Conservation (phyloP, 2,797 vertebrate genomes). For the Siniperca obscura region DNA sequence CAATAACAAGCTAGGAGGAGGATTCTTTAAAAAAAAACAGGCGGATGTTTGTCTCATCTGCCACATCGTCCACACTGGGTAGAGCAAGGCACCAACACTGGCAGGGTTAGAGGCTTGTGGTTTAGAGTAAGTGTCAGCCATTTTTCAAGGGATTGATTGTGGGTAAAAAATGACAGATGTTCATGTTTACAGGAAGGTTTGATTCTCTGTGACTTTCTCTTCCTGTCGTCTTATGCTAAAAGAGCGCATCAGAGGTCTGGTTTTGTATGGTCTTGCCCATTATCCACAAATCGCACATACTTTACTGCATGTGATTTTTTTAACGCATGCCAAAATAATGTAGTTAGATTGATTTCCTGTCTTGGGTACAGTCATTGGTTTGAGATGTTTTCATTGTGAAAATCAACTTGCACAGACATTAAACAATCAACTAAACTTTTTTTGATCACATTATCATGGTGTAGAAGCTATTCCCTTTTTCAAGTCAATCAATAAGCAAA, state of each 20-base stretch:
- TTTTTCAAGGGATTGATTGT: background rate
- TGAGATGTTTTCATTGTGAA: background rate
- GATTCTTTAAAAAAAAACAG: slow-evolving; percentile 23
- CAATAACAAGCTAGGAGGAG: slow-evolving; percentile 48
- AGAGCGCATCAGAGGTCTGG: slow-evolving; percentile 15
- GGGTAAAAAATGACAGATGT: slow-evolving; percentile 11
- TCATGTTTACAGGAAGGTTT: slow-evolving; percentile 28
- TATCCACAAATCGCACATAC: slow-evolving; percentile 1
- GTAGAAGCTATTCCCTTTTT: too few relatives aligned
- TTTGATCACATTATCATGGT: background rate
- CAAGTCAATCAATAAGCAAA: too few relatives aligned
- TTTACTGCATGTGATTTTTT: background rate
- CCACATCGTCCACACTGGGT: background rate
- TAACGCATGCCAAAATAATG: background rate
- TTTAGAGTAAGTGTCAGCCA: background rate
- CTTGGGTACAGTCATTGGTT: background rate
- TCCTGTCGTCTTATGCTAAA: slow-evolving; percentile 4
- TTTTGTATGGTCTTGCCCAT: background rate
- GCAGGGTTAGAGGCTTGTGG: background rate
- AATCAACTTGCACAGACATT: background rate
- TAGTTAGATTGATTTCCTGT: background rate
- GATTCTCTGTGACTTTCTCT: background rate
- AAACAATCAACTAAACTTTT: background rate
- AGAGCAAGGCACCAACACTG: background rate
- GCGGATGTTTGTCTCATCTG: slow-evolving; percentile 55